These are phyloP conservation scores for Ceratosolen solmsi DNA, from an alignment of 1,140 invertebrate genomes.

Conservation along the genomic window DNA sequence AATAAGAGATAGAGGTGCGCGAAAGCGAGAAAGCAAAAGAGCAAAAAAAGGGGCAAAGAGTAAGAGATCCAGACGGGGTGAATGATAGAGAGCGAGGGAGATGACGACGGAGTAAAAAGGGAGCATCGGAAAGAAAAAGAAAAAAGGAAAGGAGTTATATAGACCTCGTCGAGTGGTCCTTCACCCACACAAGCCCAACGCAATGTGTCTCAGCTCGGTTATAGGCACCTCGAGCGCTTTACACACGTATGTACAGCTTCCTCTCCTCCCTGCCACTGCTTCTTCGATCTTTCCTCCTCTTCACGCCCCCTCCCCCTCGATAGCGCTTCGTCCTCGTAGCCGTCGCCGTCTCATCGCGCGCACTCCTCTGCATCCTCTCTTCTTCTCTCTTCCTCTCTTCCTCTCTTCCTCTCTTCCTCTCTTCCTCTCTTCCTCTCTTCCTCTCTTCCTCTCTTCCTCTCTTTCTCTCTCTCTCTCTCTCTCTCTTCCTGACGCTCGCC, in stretches of 20 bases:
- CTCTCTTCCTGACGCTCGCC: no score
- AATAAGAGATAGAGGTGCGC: constrained; percentile 30
- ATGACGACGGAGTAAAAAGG: constrained; percentile 32
- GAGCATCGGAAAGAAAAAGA: constrained; percentile 33
- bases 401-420: constrained; percentile 41
- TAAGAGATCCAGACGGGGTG: constrained; percentile 34
- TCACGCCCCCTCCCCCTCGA: background rate
- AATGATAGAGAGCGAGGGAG: constrained; percentile 17
- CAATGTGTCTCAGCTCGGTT: constrained; percentile 45
- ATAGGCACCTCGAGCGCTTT: constrained; percentile 11
- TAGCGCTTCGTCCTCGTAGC: constrained; percentile 21
- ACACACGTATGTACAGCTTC: constrained; percentile 25
- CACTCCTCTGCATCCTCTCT: constrained; percentile 25
- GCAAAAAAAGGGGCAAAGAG: constrained; percentile 32
- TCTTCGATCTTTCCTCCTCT: background rate
- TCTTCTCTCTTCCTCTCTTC: constrained; percentile 7
- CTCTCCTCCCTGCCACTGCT: background rate
- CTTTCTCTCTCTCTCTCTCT: constrained; percentile 7
- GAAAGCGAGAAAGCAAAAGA: constrained; percentile 21
- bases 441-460: constrained; percentile 23
- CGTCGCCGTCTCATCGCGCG: constrained; percentile 19
- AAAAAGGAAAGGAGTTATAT: constrained; percentile 44
- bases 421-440: constrained; percentile 45
- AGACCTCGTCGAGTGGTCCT: constrained; percentile 51
- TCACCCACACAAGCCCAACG: constrained; percentile 45